Evolutionary conservation across 2,888 invertebrate species (phyloP).

Genomic region (Eupithecia subumbrata): DNA sequence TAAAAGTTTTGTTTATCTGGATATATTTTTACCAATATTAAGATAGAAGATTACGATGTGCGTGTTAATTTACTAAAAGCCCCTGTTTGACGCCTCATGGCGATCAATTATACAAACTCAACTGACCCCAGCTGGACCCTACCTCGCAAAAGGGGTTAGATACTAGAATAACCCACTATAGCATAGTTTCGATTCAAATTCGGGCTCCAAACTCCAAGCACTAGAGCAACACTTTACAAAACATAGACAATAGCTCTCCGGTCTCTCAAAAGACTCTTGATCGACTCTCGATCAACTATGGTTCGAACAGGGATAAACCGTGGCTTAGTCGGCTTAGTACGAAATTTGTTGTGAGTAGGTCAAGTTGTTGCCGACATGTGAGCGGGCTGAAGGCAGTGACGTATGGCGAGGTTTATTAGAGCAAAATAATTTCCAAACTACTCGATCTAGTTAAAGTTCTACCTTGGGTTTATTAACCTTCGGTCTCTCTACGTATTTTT

Average conservation of each 20-base stretch:
- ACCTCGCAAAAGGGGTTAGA: background rate
- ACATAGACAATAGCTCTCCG: constrained; percentile 18
- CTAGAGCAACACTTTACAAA: constrained; percentile 7
- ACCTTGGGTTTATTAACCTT: no score
- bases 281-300: constrained; percentile 37
- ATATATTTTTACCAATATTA: background rate
- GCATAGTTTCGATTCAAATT: constrained; percentile 1
- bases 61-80: background rate
- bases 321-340: constrained; percentile 58
- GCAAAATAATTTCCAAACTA: background rate
- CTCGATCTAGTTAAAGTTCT: background rate
- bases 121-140: background rate
- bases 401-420: constrained; percentile 4
- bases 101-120: background rate
- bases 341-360: constrained; percentile 63
- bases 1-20: background rate
- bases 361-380: constrained; percentile 52
- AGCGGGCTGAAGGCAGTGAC: constrained; percentile 18
- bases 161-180: background rate
- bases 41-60: background rate
- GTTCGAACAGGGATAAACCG: constrained; percentile 52
- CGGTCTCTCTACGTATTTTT: no score
- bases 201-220: background rate
- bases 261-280: constrained; percentile 29
- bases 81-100: background rate